Percentiles rank a stretch among this genome's conserved stretches.
Conservation (phyloP, 2,888 invertebrate species). For the Cordilura impudica region DNA sequence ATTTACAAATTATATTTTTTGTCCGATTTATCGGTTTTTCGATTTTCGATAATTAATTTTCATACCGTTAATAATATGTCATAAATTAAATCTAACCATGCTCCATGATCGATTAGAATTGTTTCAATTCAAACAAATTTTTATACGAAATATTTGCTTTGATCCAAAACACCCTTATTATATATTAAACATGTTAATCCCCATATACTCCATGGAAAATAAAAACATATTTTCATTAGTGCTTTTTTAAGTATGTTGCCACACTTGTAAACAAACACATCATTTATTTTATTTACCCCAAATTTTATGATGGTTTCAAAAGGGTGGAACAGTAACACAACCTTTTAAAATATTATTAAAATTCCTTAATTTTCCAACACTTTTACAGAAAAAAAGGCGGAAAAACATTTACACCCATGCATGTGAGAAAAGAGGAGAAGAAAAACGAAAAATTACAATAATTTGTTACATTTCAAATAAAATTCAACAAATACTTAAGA, state of each 20-base stretch:
- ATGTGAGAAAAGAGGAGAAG: conserved; percentile 5
- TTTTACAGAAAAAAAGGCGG: not conserved
- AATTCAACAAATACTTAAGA: conserved; percentile 38
- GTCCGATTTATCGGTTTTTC: no score
- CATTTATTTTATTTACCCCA: conserved; percentile 38
- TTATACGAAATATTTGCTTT: no score
- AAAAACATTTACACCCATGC: not conserved
- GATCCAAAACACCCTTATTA: no score
- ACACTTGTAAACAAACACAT: not conserved
- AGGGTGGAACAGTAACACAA: not conserved
- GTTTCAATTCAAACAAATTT: no score
- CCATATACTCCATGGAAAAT: no score
- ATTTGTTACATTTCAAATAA: conserved; percentile 49
- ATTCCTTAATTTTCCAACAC: not conserved
- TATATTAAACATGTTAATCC: no score
- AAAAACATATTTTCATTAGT: not conserved
- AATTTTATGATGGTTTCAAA: conserved; percentile 9
- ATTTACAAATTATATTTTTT: no score
- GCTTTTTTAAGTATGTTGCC: not conserved
- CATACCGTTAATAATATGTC: no score
- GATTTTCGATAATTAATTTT: no score
- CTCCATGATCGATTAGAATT: no score
- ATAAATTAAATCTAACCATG: no score
- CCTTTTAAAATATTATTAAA: conserved; percentile 16
- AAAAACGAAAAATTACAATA: conserved; percentile 35